Evolutionary conservation across 2,113 vertebrate species (phyloP), one percentile per base, ranked within the genome.

Genomic region (Seriola quinqueradiata): DNA sequence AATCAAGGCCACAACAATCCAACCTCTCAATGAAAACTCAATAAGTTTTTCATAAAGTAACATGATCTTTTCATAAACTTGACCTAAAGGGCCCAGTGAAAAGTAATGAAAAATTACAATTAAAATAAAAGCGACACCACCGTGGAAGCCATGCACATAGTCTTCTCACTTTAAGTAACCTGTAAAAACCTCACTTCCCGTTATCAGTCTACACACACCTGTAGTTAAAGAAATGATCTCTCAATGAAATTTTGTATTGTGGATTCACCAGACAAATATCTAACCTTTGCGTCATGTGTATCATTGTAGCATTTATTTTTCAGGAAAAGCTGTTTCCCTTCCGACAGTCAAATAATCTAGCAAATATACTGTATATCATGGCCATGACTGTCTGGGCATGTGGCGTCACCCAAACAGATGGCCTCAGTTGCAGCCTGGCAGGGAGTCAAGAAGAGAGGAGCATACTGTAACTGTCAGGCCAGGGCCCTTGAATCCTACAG

Each of bases 401-500:
- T 40, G 32, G 78, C 50, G 38, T 90, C 89, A 83, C 86, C 89
- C 87, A 68, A 84, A 80, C 93, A 94, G 93, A 94, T 92, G 92
- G 92, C 71, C 88, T 89, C 84, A 85, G 83, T 84, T 85, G 71
- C 76, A 86, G 85, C 81, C 71, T 87, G 81, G 87, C 79, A 84
- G 86, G 88, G 77, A 81, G 83, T 78, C 46, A 40, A 87, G 82
- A 77, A 66, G 83, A 90, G 86, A 73, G 81, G 83, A 89, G 88
- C 83, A 87, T 85, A 92, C 88, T 92, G 88, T 81, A 82, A 88
- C 85, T 89, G 87, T 92, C 89, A 92, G 84, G 88, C 84, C 83
- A 77, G 82, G 90, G 90, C 88, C 70, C 84, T 85, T 46, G 85
- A 92, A 92, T 85, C 89, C 77, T 82, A 86, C 87, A 74, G 90